These are phyloP conservation scores for Dipodomys ordii DNA, from an alignment of 2,113 vertebrate species.

Conservation along the genomic window DNA sequence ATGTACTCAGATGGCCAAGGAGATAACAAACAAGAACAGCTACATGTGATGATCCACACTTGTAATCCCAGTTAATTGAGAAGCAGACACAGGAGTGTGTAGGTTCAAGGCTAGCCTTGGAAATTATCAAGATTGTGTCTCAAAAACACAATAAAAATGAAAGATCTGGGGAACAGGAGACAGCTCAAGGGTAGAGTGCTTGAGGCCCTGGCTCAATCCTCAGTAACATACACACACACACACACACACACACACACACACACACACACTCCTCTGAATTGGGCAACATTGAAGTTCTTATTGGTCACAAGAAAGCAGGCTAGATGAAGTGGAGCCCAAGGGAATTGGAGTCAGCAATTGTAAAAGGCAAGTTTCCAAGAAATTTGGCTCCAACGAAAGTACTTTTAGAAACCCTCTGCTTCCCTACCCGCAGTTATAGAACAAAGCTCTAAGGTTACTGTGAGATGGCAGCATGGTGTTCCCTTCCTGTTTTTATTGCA, in stretches of 20 bases:
- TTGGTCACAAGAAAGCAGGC: not conserved
- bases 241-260: constrained; percentile 17
- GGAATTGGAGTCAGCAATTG: not conserved
- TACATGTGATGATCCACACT: no score
- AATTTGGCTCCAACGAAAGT: constrained; percentile 56
- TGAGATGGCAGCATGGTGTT: constrained; percentile 52
- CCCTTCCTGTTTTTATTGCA: constrained; percentile 78
- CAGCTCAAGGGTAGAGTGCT: no score
- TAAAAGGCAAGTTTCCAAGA: constrained; percentile 36
- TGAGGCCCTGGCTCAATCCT: not conserved
- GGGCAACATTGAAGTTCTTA: not conserved
- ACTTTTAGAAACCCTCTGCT: constrained; percentile 44
- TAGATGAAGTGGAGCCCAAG: not conserved
- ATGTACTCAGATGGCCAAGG: not conserved
- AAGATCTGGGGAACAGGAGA: no score
- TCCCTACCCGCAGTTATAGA: constrained; percentile 48
- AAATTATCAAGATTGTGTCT: no score
- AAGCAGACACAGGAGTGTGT: no score
- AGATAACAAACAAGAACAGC: not conserved
- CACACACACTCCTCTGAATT: not conserved
- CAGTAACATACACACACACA: no score
- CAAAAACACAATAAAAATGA: no score
- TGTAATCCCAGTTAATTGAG: no score
- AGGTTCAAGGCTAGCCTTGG: no score
- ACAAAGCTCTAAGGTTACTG: constrained; percentile 69